phyloP scores from a whole-genome alignment of 2,888 invertebrate species.

The Cephus spinipes region DNA sequence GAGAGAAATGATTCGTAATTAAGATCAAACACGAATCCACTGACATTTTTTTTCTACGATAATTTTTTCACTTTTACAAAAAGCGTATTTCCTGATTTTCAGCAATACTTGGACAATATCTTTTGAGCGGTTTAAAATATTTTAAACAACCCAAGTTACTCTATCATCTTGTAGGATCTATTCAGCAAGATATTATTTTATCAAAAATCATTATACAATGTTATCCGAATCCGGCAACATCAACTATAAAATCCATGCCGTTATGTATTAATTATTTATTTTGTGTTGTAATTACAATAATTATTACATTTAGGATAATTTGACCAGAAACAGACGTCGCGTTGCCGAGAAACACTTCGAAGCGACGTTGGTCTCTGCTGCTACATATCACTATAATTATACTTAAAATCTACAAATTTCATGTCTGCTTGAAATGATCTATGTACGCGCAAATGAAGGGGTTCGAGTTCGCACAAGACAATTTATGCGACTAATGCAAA shows the following conservation, averaged over 20 bases:
- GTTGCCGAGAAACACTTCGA: not conserved
- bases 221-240: not conserved
- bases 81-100: not conserved
- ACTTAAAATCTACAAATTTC: not conserved
- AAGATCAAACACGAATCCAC: too few species aligned
- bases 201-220: not conserved
- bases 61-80: not conserved
- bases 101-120: not conserved
- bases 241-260: not conserved
- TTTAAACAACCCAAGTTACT: not conserved
- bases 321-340: not conserved
- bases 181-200: not conserved
- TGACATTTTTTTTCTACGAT: too few species aligned
- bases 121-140: not conserved
- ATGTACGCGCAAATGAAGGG: not conserved
- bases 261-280: conserved; percentile 1
- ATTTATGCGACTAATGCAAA: not conserved
- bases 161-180: not conserved
- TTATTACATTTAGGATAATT: not conserved
- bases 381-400: not conserved
- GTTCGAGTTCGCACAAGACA: not conserved
- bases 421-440: not conserved
- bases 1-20: too few species aligned
- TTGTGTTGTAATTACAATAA: not conserved
- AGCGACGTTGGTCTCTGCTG: not conserved